phyloP scores from a whole-genome alignment of 2,797 vertebrate genomes.

The Carcharodon carcharias region DNA sequence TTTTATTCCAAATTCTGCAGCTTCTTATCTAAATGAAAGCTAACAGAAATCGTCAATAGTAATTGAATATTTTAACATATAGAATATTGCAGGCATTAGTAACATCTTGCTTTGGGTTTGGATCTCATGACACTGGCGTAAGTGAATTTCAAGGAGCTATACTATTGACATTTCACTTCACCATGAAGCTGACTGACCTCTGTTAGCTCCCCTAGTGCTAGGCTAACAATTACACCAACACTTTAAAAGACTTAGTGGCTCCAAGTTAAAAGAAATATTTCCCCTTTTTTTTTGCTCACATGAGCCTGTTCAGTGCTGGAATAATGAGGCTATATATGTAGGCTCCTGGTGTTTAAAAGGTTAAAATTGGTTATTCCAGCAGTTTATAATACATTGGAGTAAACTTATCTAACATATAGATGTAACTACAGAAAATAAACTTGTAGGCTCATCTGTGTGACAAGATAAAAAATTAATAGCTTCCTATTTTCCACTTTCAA shows the following conservation, averaged over 20 bases:
- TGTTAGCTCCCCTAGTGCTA: not conserved
- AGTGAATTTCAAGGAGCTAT: not conserved
- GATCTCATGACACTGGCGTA: not conserved
- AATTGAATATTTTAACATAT: not conserved
- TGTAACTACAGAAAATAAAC: slow-evolving; percentile 32
- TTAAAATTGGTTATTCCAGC: not conserved
- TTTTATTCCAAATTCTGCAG: not conserved
- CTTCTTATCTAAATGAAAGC: not conserved
- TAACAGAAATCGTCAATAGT: not conserved
- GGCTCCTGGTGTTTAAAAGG: not conserved
- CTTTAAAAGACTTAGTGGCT: not conserved
- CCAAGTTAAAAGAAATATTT: too few species aligned
- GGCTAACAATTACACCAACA: not conserved
- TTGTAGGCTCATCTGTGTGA: not conserved
- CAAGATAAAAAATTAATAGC: slow-evolving; percentile 35
- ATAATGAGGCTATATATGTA: not conserved
- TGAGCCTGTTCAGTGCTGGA: not conserved
- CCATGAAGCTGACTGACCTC: not conserved
- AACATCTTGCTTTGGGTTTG: not conserved
- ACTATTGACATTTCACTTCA: not conserved
- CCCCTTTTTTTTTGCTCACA: not conserved
- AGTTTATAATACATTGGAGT: not conserved
- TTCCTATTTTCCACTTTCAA: slow-evolving; percentile 33
- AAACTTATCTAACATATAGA: not conserved
- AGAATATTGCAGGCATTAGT: not conserved